Evolutionary conservation across 2,797 vertebrate species (phyloP), one percentile per base, ranked within the genome.

Genomic region (Sphaeramia orbicularis): DNA sequence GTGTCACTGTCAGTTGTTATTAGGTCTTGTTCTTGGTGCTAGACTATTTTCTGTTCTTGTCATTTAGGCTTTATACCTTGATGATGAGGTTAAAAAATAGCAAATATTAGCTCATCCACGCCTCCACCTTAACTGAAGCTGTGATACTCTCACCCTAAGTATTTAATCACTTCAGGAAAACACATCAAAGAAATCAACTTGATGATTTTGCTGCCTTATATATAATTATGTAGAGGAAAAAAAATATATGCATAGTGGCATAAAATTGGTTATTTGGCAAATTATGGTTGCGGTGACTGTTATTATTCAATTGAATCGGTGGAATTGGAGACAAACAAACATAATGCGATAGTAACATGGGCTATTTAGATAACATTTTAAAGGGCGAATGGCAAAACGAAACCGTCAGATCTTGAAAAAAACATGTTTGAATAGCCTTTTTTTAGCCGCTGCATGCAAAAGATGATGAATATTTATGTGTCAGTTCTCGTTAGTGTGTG

Each of bases 401-500:
- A 36, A 66, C 15, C 9, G 49, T 65, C 15, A 59, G 45, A 66
- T 53, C 36, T 54, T 40, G 21, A 27, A 27, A 21, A 69, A 76
- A 50, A 27, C 9, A 21, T 54, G n/a, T 16, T 1, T 7, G 7
- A 37, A 53, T 35, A 12, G 36, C 12, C 6, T 12, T 61, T 48
- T 49, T 59, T 76, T 41, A 30, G n/a, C 4, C 48, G 40, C 36
- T 42, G 27, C 40, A 16, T 45, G 59, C 35, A 36, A 64, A 64
- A 52, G 11, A 71, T 59, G 77, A 76, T 66, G 37, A 65, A 65
- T 62, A 65, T 76, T 67, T 44, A 57, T 44, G 30, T 49, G 70
- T 76, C 73, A 67, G 42, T 32, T 70, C 32, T 65, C 52, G 45
- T 81, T 80, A 71, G 44, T 48, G 65, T 71, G 2, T 66, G 70